Evolutionary conservation across 2,797 vertebrate species (phyloP).

Genomic region (Florisuga fusca): DNA sequence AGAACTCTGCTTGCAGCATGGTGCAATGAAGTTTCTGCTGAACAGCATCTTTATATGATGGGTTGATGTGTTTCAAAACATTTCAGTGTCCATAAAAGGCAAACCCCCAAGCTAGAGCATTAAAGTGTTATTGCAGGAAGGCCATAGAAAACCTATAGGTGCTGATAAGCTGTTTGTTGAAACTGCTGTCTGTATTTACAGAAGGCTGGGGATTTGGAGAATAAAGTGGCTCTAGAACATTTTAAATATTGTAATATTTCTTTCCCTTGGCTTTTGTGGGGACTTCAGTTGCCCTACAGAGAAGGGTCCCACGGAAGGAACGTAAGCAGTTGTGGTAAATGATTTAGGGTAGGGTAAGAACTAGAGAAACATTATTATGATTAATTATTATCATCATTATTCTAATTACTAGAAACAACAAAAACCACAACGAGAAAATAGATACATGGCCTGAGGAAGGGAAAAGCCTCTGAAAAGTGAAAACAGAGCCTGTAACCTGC

Average conservation of each 20-base stretch:
- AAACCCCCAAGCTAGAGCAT: background rate
- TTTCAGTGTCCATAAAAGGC: constrained; percentile 1
- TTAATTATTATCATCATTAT: background rate
- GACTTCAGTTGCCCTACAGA: background rate
- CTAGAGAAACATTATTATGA: background rate
- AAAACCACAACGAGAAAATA: background rate
- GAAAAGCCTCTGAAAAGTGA: background rate
- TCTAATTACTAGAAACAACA: background rate
- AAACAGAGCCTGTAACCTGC: background rate
- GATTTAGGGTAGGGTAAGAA: background rate
- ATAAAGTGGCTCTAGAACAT: background rate
- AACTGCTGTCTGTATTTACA: constrained; percentile 9
- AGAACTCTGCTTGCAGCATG: background rate
- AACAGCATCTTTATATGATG: background rate
- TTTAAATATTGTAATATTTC: background rate
- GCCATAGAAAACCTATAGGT: constrained; percentile 5
- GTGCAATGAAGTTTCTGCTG: background rate
- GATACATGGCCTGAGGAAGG: background rate
- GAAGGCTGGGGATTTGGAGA: background rate
- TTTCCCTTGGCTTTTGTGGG: background rate
- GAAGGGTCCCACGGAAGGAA: background rate
- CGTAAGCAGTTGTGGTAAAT: background rate
- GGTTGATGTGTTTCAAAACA: background rate
- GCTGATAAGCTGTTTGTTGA: background rate
- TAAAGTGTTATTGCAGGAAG: background rate